phyloP scores from a whole-genome alignment of 35 echinoderm and acorn worm genomes.

The Apostichopus japonicus region DNA sequence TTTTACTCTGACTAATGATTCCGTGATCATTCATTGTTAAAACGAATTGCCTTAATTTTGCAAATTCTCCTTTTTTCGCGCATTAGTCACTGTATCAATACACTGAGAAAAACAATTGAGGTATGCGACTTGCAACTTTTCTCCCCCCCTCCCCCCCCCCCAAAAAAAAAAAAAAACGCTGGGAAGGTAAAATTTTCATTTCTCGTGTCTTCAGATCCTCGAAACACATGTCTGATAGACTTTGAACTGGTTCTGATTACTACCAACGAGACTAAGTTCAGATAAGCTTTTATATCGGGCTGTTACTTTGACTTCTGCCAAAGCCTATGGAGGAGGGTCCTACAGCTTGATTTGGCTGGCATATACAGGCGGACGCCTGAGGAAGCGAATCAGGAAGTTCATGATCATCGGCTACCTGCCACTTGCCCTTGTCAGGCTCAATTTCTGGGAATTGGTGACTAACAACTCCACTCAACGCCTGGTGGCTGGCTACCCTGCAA shows the following conservation, averaged over 20 bases:
- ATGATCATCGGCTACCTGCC: constrained; percentile 41
- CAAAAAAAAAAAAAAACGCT: too few species aligned
- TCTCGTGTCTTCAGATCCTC: too few species aligned
- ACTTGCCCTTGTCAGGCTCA: not conserved
- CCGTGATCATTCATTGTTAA: too few species aligned
- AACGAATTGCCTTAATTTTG: too few species aligned
- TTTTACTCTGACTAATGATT: too few species aligned
- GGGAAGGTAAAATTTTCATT: too few species aligned
- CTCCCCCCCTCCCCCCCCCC: too few species aligned
- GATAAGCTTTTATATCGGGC: not conserved
- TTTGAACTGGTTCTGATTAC: constrained; percentile 25
- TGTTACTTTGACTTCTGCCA: constrained; percentile 51
- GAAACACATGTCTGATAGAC: too few species aligned
- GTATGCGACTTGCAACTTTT: too few species aligned
- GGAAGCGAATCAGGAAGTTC: not conserved
- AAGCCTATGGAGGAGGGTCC: constrained; percentile 25
- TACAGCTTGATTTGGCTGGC: constrained; percentile 16
- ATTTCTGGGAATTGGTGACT: not conserved
- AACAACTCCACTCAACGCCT: not conserved
- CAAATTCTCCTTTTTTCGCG: too few species aligned
- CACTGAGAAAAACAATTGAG: too few species aligned
- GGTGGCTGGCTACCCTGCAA: not conserved
- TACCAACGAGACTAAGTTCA: constrained; percentile 37
- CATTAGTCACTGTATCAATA: too few species aligned
- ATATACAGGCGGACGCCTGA: not conserved